These are phyloP conservation scores for Plecotus auritus DNA, from an alignment of 2,113 vertebrate species.

Conservation along the genomic window DNA sequence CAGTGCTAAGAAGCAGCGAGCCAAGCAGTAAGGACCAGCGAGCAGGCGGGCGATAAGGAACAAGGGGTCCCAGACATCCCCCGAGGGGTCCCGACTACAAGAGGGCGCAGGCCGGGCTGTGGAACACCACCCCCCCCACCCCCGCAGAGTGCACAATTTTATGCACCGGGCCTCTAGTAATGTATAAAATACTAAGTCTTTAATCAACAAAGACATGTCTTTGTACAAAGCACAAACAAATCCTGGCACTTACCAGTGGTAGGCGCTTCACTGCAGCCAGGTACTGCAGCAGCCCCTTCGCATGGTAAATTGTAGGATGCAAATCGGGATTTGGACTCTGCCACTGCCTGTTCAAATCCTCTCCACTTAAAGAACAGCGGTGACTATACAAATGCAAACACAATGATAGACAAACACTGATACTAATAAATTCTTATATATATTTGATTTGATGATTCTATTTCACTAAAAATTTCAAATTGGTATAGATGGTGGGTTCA, in stretches of 20 bases:
- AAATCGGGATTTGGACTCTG: constrained; percentile 93
- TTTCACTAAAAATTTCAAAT: constrained; percentile 14
- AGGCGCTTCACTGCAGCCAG: constrained; percentile 92
- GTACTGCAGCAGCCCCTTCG: constrained; percentile 97
- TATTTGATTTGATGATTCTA: background rate
- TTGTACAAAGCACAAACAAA: background rate
- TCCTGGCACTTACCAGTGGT: constrained; percentile 88
- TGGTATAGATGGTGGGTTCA: background rate
- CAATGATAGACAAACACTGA: background rate
- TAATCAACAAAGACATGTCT: background rate
- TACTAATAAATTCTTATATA: background rate
- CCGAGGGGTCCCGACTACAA: too few relatives aligned
- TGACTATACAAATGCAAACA: constrained; percentile 81
- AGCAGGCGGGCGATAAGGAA: too few relatives aligned
- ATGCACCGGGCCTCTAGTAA: background rate
- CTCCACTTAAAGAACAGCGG: constrained; percentile 98
- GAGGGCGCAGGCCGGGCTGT: too few relatives aligned
- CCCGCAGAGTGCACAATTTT: too few relatives aligned
- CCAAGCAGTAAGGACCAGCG: too few relatives aligned
- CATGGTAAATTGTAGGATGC: constrained; percentile 98
- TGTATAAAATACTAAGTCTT: background rate
- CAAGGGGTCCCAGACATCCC: too few relatives aligned
- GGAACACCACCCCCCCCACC: too few relatives aligned
- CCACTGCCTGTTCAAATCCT: constrained; percentile 99
- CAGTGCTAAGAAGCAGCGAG: too few relatives aligned